A percentile compares a stretch with the other conserved stretches of the same genome.
phyloP scores from a whole-genome alignment of 2,888 invertebrate species.

The Stegana nigrithorax region DNA sequence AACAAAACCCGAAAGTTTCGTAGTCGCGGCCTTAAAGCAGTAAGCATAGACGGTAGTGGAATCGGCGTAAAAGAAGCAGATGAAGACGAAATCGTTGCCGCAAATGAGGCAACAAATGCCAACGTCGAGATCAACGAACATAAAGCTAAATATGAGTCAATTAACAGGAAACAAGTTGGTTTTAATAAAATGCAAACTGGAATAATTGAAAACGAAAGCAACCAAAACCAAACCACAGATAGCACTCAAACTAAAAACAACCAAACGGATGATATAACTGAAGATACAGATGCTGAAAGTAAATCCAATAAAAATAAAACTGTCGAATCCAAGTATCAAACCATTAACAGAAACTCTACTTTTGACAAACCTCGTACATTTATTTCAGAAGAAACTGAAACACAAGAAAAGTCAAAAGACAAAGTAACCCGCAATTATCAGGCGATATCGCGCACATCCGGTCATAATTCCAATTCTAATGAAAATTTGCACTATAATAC shows the following conservation, averaged over 20 bases:
- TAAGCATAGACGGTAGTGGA: neutral
- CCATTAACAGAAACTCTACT: too few species aligned
- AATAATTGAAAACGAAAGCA: neutral
- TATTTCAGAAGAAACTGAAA: slow-evolving; percentile 26
- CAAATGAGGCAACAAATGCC: neutral
- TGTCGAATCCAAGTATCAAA: neutral
- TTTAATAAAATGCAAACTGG: too few species aligned
- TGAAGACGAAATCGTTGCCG: neutral
- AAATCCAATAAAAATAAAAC: neutral
- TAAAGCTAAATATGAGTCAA: neutral
- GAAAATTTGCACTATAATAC: slow-evolving; percentile 46
- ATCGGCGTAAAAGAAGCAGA: neutral
- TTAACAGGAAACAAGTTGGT: neutral
- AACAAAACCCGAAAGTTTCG: slow-evolving; percentile 25
- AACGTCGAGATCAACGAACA: neutral
- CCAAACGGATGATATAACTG: neutral
- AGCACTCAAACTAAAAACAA: neutral
- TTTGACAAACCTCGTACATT: too few species aligned
- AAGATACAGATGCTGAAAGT: neutral
- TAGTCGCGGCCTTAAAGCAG: slow-evolving; percentile 36
- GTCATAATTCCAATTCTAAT: slow-evolving; percentile 9
- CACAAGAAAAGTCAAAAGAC: neutral
- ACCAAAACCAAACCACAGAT: neutral
- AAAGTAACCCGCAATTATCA: slow-evolving; percentile 31
- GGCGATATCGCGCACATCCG: slow-evolving; percentile 21